A percentile compares a stretch with the other conserved stretches of the same genome.
These are phyloP conservation scores for Microplitis demolitor DNA, from an alignment of 1,140 invertebrate species.

Conservation along the genomic window DNA sequence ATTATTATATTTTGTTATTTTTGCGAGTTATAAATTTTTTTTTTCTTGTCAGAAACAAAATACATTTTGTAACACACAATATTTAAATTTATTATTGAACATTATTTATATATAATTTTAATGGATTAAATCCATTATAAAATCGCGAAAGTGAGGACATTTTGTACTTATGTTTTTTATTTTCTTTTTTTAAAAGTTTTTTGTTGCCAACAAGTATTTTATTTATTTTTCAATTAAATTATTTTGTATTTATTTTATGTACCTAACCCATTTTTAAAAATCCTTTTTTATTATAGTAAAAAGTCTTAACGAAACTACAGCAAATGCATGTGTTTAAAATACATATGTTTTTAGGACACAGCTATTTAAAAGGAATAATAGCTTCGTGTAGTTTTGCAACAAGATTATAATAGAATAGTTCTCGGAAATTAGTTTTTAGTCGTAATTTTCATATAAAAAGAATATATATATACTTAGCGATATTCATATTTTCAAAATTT, in stretches of 20 bases:
- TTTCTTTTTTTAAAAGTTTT: conserved; percentile 46
- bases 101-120: not conserved
- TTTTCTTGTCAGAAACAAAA: conserved; percentile 6
- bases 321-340: not conserved
- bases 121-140: not conserved
- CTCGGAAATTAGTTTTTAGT: too few relatives aligned
- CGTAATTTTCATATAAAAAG: too few relatives aligned
- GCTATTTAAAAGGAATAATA: not conserved
- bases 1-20: not conserved
- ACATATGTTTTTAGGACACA: conserved; percentile 40
- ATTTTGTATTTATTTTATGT: conserved; percentile 50
- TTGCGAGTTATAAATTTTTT: not conserved
- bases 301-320: conserved; percentile 23
- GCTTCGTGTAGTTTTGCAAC: too few relatives aligned
- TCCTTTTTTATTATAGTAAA: conserved; percentile 41
- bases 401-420: too few relatives aligned
- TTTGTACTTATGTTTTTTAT: conserved; percentile 48
- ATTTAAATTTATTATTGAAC: not conserved
- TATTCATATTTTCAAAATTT: too few relatives aligned
- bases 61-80: not conserved
- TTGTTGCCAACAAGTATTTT: conserved; percentile 54
- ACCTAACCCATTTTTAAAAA: conserved; percentile 55
- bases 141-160: conserved; percentile 49
- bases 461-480: too few relatives aligned
- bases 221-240: not conserved